Base-by-base conservation (phyloP, 2,113 vertebrate genomes). In the Ibidorhyncha struthersii region DNA sequence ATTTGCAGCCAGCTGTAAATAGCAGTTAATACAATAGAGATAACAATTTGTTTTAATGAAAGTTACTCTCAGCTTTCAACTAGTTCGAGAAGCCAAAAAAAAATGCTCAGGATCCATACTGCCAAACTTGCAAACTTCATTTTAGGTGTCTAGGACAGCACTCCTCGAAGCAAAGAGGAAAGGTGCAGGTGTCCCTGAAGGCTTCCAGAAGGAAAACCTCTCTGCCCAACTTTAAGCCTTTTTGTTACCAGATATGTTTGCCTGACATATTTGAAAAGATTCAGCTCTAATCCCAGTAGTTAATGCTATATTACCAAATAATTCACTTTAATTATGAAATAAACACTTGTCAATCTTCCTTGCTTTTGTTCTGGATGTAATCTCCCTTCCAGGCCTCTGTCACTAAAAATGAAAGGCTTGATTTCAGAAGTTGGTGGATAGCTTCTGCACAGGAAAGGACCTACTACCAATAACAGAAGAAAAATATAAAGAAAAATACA, bases 1-100 rank as follows among this genome's bases (percentile, higher is more conserved):
- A 93, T 88, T 91, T 89, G 49, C 78, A 96, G 93, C 69, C 67
- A 92, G 71, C 70, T 82, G 26, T 94, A 96, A 94, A 94, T 23
- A 96, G 61, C 10, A 4, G 36, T 73, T 94, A 96, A 79, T 77
- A 62, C 38, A 95, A 90, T 14, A 83, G 74, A 67, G 88, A 94
- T 34, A 90, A 66, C 30, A 90, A 90, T 81, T 91, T 83, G 18
- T 67, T 90, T 63, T 63, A 73, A 96, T 56, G 8, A 29, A 74
- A 90, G 62, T n/a, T 62, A 61, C 34, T 92, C 40, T 62, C 50
- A 84, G 77, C 41, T 77, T 69, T 58, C 82, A 89, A 18, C 10
- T 61, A 72, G 86, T 74, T 96, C 0, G 5, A 52, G 59, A 96
- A 78, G 58, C 78, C 49, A 96, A 81, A 69, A 72, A 49, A 20